Conservation (phyloP, 92 coral and sea anemone genomes). For the Zoanthus gigantus region DNA sequence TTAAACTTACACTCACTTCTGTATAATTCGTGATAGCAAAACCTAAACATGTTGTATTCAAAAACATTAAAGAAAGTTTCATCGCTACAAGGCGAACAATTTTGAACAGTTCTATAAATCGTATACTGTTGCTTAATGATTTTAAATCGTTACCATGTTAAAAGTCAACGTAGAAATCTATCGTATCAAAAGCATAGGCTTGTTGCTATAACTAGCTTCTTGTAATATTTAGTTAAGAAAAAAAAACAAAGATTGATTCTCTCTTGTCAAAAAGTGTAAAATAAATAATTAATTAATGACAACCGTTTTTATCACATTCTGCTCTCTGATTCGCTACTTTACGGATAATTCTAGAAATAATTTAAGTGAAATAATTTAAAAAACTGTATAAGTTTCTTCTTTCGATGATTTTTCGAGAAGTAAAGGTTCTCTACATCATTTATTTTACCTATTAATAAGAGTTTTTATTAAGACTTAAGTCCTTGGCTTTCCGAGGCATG, state of each 20-base stretch:
- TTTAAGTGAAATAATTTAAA: no score
- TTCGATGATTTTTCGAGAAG: no score
- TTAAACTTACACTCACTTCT: neutral
- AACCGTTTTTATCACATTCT: no score
- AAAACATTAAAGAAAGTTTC: neutral
- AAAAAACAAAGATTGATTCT: neutral
- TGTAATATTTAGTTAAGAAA: neutral
- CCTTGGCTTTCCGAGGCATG: no score
- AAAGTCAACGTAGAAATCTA: neutral
- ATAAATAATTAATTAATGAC: no score
- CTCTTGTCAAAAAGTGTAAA: no score
- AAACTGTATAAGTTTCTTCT: no score
- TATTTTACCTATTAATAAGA: no score
- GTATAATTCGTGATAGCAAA: neutral
- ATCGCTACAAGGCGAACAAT: neutral
- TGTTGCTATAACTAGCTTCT: neutral
- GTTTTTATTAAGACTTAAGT: no score
- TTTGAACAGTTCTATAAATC: neutral
- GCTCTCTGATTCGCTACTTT: no score
- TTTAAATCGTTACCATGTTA: neutral
- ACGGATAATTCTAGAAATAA: no score
- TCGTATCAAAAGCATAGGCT: neutral
- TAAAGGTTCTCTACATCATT: no score
- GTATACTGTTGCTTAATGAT: neutral
- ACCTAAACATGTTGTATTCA: neutral